Percentiles rank a stretch among this genome's conserved stretches.
These are phyloP conservation scores for Naso thynnoides DNA, from an alignment of 2,797 vertebrate genomes.

Conservation along the genomic window DNA sequence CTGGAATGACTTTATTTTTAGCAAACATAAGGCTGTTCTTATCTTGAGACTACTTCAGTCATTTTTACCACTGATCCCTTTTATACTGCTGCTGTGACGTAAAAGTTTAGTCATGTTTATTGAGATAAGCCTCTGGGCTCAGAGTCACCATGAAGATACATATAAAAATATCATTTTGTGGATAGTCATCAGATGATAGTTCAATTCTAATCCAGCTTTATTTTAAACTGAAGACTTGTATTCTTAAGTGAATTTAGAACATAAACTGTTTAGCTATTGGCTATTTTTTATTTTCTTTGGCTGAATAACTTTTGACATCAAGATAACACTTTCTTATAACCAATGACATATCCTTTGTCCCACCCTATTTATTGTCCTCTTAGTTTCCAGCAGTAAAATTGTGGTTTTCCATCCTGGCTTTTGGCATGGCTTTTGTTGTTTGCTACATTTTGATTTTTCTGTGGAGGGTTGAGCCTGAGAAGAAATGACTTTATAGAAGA, in stretches of 20 bases:
- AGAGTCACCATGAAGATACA: constrained; percentile 46
- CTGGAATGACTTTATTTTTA: not conserved
- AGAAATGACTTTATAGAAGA: constrained; percentile 25
- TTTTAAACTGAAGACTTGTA: not conserved
- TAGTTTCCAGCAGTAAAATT: not conserved
- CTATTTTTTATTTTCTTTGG: not conserved
- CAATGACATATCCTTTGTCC: not conserved
- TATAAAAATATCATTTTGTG: constrained; percentile 16
- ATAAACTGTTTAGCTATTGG: not conserved
- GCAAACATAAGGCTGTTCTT: not conserved
- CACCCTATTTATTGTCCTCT: not conserved
- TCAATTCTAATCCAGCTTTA: not conserved
- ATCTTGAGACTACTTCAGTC: not conserved
- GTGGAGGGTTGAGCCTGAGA: not conserved
- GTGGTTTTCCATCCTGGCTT: not conserved
- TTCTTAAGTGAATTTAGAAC: not conserved
- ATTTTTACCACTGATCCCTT: constrained; percentile 28
- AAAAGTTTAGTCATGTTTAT: not conserved
- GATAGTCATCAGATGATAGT: not conserved
- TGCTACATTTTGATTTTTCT: no score
- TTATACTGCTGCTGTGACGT: not conserved
- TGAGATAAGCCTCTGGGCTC: constrained; percentile 7
- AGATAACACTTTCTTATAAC: not conserved
- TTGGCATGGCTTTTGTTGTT: no score
- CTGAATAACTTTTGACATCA: not conserved